Conservation (phyloP, 2,797 vertebrate species). For the Eospalax fontanierii region DNA sequence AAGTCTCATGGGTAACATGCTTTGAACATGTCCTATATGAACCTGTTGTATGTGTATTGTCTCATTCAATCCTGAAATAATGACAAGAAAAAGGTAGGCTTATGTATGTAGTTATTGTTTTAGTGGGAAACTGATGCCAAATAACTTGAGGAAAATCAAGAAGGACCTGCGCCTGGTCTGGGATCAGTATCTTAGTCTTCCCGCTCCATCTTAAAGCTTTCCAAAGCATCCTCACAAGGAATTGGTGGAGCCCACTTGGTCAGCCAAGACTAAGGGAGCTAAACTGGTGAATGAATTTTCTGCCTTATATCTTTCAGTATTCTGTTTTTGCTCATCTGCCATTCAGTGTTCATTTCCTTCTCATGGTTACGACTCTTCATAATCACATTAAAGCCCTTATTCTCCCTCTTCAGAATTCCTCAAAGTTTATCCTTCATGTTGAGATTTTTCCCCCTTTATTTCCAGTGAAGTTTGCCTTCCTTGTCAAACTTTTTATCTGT, state of each 20-base stretch:
- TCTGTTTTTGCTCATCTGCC: background rate
- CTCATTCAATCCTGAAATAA: background rate
- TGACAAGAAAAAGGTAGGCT: background rate
- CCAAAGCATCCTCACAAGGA: background rate
- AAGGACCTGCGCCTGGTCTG: background rate
- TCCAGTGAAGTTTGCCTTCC: background rate
- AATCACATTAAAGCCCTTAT: background rate
- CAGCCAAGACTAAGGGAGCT: no score
- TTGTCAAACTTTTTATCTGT: background rate
- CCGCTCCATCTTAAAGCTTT: background rate
- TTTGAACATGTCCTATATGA: background rate
- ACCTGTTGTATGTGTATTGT: background rate
- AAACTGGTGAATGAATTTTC: background rate
- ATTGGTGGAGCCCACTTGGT: background rate
- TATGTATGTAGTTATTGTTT: background rate
- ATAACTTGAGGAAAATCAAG: background rate
- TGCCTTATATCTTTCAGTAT: background rate
- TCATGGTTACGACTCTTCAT: background rate
- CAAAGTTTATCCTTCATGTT: background rate
- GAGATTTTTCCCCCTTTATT: constrained; percentile 22
- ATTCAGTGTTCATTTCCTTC: constrained; percentile 10
- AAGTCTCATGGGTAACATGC: background rate
- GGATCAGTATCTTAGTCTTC: background rate
- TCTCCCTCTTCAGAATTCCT: constrained; percentile 24
- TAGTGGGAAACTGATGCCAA: background rate